Evolutionary conservation across 1,140 invertebrate species (phyloP), one percentile per base, ranked within the genome.

Genomic region (Leptopilina boulardi): DNA sequence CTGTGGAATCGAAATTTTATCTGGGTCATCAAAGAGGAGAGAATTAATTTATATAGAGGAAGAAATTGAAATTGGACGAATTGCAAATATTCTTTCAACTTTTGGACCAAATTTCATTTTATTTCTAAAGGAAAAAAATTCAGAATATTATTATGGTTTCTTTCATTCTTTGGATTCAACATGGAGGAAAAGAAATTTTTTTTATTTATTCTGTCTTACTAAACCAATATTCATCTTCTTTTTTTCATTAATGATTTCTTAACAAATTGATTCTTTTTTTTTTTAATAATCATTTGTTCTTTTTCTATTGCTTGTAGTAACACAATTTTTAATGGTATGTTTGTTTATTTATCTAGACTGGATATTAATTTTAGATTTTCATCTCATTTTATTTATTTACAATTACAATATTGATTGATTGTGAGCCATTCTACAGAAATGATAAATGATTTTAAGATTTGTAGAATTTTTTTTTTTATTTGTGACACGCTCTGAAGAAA

Each of bases 381-480:
- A 73, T 73, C 30, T 72, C 47, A 73, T 21, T 70, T 78, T 77
- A 59, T 38, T 75, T 73, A 23, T 21, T 77, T 47, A 23, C 5
- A 38, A 38, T 38, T 3, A 3, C 2, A 30, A 30, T 30, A 30
- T 30, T 72, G 71, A n/a, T 77, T 59, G 78, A 77, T 75, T 87
- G 86, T 86, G 77, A 87, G 75, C 83, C 75, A 76, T 80, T 81
- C 73, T 85, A 84, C 84, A 81, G 83, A 85, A 85, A 80, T 81
- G 9, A n/a, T n/a, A n/a, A n/a, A n/a, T n/a, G n/a, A n/a, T n/a
- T n/a, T n/a, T n/a, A n/a, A n/a, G n/a, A n/a, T n/a, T n/a, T n/a
- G n/a, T n/a, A n/a, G n/a, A 71, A 4, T 38, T 41, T 3, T 70
- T 5, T 19, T 54, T 70, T 18, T 70, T 0, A 42, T 3, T 54